These are phyloP conservation scores for Acanthopagrus latus DNA, from an alignment of 2,797 vertebrate genomes.

Conservation along the genomic window DNA sequence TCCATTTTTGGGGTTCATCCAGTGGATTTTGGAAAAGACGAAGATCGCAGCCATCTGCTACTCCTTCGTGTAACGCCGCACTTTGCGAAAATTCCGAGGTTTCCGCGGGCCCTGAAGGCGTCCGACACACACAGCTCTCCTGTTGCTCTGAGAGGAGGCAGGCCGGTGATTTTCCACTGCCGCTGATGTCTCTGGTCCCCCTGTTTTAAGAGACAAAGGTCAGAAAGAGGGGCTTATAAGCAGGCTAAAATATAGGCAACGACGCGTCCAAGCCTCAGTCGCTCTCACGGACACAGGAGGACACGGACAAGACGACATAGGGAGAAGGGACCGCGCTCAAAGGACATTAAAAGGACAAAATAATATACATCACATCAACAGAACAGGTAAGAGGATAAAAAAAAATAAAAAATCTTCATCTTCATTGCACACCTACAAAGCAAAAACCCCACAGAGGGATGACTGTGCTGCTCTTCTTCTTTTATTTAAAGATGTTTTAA, in stretches of 20 bases:
- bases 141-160: slow-evolving; percentile 86
- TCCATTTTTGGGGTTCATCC: background rate
- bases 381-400: slow-evolving; percentile 68
- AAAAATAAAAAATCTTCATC: background rate
- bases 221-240: slow-evolving; percentile 88
- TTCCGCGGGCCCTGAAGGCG: slow-evolving; percentile 45
- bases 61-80: background rate
- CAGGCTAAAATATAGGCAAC: slow-evolving; percentile 73
- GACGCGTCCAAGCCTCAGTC: slow-evolving; percentile 77
- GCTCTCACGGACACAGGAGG: slow-evolving; percentile 68
- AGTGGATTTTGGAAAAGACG: background rate
- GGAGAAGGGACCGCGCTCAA: slow-evolving; percentile 68
- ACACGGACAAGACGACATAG: slow-evolving; percentile 65
- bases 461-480: background rate
- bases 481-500: background rate
- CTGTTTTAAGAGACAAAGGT: slow-evolving; percentile 93
- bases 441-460: background rate
- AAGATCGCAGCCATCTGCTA: background rate
- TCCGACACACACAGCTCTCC: slow-evolving; percentile 73
- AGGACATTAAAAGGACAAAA: slow-evolving; percentile 78
- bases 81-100: slow-evolving; percentile 18
- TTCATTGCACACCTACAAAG: slow-evolving; percentile 13
- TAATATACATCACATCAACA: slow-evolving; percentile 45
- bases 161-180: slow-evolving; percentile 97
- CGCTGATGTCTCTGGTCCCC: slow-evolving; percentile 90